Percentiles rank a stretch among this genome's conserved stretches.
Evolutionary conservation across 2,888 invertebrate genomes (phyloP).

Genomic region (Drosophila melanocephala): DNA sequence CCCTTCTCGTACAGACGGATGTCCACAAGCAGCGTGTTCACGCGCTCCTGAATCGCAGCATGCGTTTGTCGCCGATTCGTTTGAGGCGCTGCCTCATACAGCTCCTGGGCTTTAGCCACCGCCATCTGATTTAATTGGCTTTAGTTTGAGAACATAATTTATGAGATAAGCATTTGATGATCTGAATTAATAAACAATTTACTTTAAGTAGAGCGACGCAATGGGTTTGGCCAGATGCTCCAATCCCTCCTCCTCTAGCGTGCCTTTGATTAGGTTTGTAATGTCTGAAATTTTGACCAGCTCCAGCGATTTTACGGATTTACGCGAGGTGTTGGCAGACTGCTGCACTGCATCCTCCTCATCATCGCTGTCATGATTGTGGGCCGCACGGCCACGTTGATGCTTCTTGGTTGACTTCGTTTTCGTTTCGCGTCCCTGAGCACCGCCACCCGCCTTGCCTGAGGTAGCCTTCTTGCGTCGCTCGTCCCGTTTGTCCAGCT

Average conservation of each 20-base stretch:
- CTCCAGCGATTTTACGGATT: constrained; percentile 86
- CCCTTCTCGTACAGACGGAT: constrained; percentile 93
- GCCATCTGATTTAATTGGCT: constrained; percentile 90
- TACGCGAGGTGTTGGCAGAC: constrained; percentile 84
- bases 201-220: constrained; percentile 90
- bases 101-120: constrained; percentile 89
- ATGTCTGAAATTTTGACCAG: constrained; percentile 90
- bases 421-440: constrained; percentile 97
- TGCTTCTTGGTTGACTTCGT: constrained; percentile 97
- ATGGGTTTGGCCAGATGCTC: constrained; percentile 90
- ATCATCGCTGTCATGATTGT: constrained; percentile 87
- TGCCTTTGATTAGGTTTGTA: constrained; percentile 87
- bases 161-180: background rate
- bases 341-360: constrained; percentile 87
- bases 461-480: constrained; percentile 94
- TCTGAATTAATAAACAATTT: constrained; percentile 32
- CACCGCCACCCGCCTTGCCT: constrained; percentile 96
- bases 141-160: constrained; percentile 4
- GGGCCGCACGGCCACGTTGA: constrained; percentile 85
- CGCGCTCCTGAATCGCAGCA: constrained; percentile 92
- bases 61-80: constrained; percentile 92
- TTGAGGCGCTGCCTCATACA: constrained; percentile 91
- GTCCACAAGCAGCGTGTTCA: constrained; percentile 91
- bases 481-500: constrained; percentile 92
- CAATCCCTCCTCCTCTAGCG: constrained; percentile 90